phyloP scores from a whole-genome alignment of 2,888 invertebrate genomes.

The Eupithecia dodoneata region DNA sequence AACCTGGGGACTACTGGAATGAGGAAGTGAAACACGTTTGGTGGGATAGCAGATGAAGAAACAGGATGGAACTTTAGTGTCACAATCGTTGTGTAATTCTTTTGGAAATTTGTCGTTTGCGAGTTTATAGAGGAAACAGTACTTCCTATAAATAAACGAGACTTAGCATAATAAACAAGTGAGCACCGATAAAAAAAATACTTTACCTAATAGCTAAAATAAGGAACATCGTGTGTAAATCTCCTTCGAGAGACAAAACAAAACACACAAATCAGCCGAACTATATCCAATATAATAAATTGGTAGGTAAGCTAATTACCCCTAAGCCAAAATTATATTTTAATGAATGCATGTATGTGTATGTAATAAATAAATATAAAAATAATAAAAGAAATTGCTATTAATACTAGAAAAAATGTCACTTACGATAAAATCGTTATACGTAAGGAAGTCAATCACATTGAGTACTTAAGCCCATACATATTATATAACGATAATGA shows the following conservation, averaged over 20 bases:
- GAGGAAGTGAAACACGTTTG: conserved; percentile 9
- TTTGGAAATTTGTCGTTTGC: neutral
- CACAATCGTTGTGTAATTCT: neutral
- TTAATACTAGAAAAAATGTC: neutral
- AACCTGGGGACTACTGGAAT: conserved; percentile 3
- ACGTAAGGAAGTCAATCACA: conserved; percentile 26
- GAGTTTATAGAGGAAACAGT: neutral
- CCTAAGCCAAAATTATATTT: no score
- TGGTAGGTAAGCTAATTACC: no score
- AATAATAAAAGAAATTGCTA: neutral
- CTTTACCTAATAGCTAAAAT: neutral
- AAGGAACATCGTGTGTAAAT: neutral
- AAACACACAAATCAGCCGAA: neutral
- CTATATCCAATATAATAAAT: no score
- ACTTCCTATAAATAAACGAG: neutral
- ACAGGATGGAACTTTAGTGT: conserved; percentile 7
- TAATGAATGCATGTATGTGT: no score
- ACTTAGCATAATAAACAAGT: neutral
- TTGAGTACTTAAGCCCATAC: conserved; percentile 25
- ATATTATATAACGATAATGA: conserved; percentile 27
- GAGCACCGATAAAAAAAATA: neutral
- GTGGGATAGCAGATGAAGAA: conserved; percentile 6
- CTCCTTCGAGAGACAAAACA: neutral
- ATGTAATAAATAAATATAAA: no score
- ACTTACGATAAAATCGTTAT: neutral